A percentile compares a stretch with the other conserved stretches of the same genome.
phyloP scores from a whole-genome alignment of 1,140 invertebrate genomes.

The Meloidogyne floridensis region DNA sequence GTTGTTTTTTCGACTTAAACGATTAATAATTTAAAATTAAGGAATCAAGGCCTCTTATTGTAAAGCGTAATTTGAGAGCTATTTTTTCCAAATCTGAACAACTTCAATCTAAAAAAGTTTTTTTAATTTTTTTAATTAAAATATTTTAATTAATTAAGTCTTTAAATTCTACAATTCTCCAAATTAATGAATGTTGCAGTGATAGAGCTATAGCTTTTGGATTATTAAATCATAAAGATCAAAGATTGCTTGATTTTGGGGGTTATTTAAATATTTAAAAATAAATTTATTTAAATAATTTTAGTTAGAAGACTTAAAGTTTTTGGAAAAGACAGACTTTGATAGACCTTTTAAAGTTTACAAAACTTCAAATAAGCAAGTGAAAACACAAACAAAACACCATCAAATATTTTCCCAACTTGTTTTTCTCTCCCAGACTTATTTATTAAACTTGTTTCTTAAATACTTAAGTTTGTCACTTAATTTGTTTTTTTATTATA shows the following conservation, averaged over 20 bases:
- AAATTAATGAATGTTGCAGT: conserved; percentile 21
- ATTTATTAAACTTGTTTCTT: too few relatives aligned
- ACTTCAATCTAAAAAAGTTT: background rate
- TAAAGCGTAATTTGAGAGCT: conserved; percentile 8
- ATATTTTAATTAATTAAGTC: background rate
- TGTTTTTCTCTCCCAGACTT: too few relatives aligned
- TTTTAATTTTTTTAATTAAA: background rate
- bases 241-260: conserved; percentile 27
- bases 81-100: conserved; percentile 12
- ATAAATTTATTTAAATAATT: background rate
- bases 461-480: too few relatives aligned
- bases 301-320: background rate
- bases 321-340: background rate
- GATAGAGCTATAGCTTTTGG: conserved; percentile 25
- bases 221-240: conserved; percentile 28
- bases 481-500: too few relatives aligned
- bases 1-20: too few relatives aligned
- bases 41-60: conserved; percentile 27
- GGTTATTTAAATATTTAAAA: conserved; percentile 13
- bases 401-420: too few relatives aligned
- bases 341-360: background rate
- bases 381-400: too few relatives aligned
- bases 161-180: background rate
- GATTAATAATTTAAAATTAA: background rate
- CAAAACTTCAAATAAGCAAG: background rate